Percentiles rank a stretch among this genome's conserved stretches.
Conservation (phyloP, 1,140 invertebrate species). For the Cydia strobilella region DNA sequence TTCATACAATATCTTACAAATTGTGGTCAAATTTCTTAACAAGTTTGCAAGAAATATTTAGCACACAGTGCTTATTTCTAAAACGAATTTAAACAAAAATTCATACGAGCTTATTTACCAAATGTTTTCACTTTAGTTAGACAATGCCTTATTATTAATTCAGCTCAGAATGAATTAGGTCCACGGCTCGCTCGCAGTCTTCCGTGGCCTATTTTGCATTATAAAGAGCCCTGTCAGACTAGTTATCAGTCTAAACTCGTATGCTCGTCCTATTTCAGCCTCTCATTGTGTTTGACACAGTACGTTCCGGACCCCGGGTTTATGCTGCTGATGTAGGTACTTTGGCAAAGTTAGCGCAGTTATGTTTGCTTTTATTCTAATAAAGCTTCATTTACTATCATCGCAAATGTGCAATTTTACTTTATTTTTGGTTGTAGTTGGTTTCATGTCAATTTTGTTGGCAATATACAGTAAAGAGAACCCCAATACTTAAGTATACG, state of each 20-base stretch:
- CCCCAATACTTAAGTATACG: no score
- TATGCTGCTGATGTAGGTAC: not conserved
- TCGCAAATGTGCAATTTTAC: not conserved
- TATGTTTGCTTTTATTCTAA: not conserved
- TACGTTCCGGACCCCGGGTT: constrained; percentile 7
- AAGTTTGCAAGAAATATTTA: no score
- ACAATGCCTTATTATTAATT: not conserved
- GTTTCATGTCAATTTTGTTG: not conserved
- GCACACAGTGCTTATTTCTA: no score
- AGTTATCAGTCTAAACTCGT: constrained; percentile 26
- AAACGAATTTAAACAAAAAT: not conserved
- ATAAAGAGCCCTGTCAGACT: constrained; percentile 27
- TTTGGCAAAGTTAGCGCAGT: not conserved
- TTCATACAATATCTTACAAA: no score
- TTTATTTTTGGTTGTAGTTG: not conserved
- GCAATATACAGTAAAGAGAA: no score
- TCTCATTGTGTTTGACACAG: constrained; percentile 17
- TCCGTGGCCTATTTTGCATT: constrained; percentile 27
- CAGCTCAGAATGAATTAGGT: constrained; percentile 5
- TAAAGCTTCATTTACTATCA: not conserved
- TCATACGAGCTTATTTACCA: not conserved
- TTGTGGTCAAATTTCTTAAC: no score
- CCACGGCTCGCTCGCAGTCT: not conserved
- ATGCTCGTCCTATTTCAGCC: constrained; percentile 15
- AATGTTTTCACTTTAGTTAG: not conserved